Percentiles rank a stretch among this genome's conserved stretches.
phyloP scores from a whole-genome alignment of 1,140 invertebrate species.

The Tachypleus tridentatus region DNA sequence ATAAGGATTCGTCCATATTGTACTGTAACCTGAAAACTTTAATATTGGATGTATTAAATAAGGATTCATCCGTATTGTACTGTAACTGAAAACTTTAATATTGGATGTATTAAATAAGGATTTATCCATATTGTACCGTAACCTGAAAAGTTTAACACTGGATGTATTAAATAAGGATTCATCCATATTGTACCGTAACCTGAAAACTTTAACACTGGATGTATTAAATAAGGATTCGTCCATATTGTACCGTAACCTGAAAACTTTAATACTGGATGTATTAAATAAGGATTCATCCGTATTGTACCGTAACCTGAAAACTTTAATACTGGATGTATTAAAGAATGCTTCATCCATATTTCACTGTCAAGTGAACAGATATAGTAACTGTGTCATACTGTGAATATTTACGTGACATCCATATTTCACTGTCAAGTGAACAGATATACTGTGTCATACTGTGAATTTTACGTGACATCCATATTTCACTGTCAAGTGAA shows the following conservation, averaged over 20 bases:
- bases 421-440: no score
- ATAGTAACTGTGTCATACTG: no score
- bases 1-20: not conserved
- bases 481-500: no score
- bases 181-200: not conserved
- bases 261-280: not conserved
- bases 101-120: constrained; percentile 55
- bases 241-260: not conserved
- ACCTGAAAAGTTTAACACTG: not conserved
- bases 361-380: no score
- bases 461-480: no score
- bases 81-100: constrained; percentile 73
- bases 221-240: not conserved
- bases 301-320: no score
- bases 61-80: constrained; percentile 87
- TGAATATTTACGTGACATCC: no score
- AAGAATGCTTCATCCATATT: no score
- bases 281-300: not conserved
- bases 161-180: not conserved
- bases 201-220: not conserved
- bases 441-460: no score
- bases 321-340: no score
- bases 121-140: not conserved
- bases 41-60: no score
- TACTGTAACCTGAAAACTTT: no score